These are phyloP conservation scores for Callipepla californica DNA, from an alignment of 2,113 vertebrate genomes.

Conservation along the genomic window DNA sequence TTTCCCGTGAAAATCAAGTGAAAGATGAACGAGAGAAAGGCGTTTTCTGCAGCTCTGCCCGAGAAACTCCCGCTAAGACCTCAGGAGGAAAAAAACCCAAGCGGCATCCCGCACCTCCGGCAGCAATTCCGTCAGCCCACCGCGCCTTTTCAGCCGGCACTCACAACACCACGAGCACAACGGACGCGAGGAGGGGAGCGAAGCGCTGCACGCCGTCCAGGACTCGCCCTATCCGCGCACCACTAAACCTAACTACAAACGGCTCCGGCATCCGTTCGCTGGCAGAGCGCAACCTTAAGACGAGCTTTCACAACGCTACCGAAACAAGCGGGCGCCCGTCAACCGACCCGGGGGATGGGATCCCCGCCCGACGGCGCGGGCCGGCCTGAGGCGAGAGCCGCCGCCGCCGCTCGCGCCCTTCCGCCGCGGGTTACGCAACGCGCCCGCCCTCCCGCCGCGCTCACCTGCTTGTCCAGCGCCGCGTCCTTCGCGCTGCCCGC, in stretches of 20 bases:
- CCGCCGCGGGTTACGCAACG: no score
- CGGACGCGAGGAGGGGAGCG: background rate
- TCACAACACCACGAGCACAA: background rate
- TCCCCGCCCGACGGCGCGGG: no score
- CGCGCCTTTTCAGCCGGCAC: background rate
- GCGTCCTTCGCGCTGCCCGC: conserved; percentile 84
- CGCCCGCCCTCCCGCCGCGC: no score
- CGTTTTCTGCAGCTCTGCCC: background rate
- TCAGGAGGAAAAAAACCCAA: accelerated
- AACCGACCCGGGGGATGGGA: background rate
- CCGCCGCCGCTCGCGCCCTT: no score
- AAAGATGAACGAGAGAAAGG: background rate
- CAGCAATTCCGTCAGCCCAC: background rate
- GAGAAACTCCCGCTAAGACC: background rate
- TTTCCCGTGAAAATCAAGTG: background rate
- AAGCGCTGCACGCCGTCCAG: background rate
- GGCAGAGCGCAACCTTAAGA: background rate
- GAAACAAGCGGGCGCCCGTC: background rate
- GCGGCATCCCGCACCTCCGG: background rate
- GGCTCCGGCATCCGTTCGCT: background rate
- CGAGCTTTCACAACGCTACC: background rate
- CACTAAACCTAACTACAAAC: conserved; percentile 2
- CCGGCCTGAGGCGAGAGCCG: no score
- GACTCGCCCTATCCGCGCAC: background rate
- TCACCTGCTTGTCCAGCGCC: conserved; percentile 94